Conservation (phyloP, 2,888 invertebrate species). For the Cylloceria caligata region DNA sequence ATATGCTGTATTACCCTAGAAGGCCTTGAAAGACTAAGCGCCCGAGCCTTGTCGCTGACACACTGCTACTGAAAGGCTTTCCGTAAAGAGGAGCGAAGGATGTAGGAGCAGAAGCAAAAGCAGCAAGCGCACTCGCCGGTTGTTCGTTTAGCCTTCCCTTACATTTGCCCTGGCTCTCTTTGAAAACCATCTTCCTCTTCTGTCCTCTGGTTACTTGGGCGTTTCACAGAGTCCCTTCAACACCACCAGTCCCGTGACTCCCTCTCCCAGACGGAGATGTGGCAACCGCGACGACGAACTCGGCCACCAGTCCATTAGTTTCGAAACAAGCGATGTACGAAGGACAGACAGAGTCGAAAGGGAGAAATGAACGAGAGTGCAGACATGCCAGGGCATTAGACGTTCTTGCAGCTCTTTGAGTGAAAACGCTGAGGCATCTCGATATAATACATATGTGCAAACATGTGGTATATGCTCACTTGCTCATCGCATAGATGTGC, state of each 20-base stretch:
- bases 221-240: constrained; percentile 54
- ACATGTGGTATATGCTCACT: neutral
- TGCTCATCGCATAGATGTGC: neutral
- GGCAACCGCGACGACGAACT: constrained; percentile 63
- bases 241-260: constrained; percentile 23
- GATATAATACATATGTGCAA: neutral
- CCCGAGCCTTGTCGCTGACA: constrained; percentile 45
- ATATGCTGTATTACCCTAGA: constrained; percentile 38
- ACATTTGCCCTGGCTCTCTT: constrained; percentile 66
- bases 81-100: constrained; percentile 38
- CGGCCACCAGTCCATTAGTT: constrained; percentile 68
- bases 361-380: constrained; percentile 55
- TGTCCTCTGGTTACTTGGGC: constrained; percentile 35
- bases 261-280: constrained; percentile 36
- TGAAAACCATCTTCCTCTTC: constrained; percentile 57
- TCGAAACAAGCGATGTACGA: constrained; percentile 60
- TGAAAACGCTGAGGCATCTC: constrained; percentile 37
- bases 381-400: constrained; percentile 38
- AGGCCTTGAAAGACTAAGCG: constrained; percentile 55
- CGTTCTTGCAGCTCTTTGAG: constrained; percentile 57
- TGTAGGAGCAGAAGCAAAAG: constrained; percentile 28
- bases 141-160: constrained; percentile 64
- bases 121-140: constrained; percentile 52
- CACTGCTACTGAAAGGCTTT: constrained; percentile 58
- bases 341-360: constrained; percentile 49